A percentile compares a stretch with the other conserved stretches of the same genome.
phyloP scores from a whole-genome alignment of 2,113 vertebrate genomes.

The Clupea harengus region DNA sequence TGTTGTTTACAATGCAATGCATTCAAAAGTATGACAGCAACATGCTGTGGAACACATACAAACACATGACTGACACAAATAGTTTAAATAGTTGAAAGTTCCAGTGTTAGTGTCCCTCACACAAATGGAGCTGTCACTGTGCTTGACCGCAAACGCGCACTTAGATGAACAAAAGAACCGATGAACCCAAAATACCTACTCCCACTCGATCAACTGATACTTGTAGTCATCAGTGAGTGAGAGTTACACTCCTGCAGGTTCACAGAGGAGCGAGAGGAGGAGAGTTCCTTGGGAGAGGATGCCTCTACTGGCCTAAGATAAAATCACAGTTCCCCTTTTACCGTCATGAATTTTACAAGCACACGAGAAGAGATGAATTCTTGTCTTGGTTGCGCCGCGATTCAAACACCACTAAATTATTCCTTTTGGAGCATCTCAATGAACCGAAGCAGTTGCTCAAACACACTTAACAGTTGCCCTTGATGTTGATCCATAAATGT shows the following conservation, averaged over 20 bases:
- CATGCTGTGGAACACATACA: neutral
- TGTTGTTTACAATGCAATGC: neutral
- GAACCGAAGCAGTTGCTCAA: neutral
- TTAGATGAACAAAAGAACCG: neutral
- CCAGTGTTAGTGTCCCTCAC: neutral
- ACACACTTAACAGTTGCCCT: neutral
- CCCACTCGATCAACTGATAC: neutral
- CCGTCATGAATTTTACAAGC: neutral
- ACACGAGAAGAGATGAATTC: neutral
- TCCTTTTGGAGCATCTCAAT: neutral
- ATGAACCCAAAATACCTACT: neutral
- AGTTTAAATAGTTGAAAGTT: neutral
- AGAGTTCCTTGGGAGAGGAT: slow-evolving; percentile 41
- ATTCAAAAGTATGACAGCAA: neutral
- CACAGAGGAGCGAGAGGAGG: neutral
- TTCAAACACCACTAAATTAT: neutral
- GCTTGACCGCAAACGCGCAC: too few relatives aligned
- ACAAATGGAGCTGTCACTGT: neutral
- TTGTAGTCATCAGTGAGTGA: neutral
- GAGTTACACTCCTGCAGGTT: neutral
- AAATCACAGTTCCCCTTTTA: neutral
- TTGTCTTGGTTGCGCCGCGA: neutral
- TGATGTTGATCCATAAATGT: neutral
- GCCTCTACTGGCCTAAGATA: slow-evolving; percentile 58
- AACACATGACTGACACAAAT: too few relatives aligned